Evolutionary conservation across 2,797 vertebrate genomes (phyloP), one percentile per base, ranked within the genome.

Genomic region (Takifugu rubripes): DNA sequence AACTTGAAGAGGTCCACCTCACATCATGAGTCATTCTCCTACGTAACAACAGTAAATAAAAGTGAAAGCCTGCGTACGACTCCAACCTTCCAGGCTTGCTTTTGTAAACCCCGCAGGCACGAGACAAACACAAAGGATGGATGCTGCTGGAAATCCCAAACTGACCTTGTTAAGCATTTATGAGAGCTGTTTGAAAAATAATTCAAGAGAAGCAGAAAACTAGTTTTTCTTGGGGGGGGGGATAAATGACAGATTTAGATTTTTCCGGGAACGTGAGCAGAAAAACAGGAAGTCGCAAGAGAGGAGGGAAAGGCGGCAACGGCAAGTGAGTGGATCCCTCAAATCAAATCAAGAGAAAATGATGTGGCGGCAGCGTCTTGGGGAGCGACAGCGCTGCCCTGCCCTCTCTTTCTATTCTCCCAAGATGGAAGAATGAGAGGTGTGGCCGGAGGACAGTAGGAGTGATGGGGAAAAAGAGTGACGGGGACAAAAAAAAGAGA

Each of bases 131-230:
- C 1, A 59, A 51, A 7, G 70, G 59, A 82, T 49, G 61, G 60
- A 66, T 44, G 14, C 50, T 15, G 53, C 59, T 49, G 71, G 60
- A 81, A 81, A 75, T 66, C 52, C 68, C 69, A 74, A 77, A 70
- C 60, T 74, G 78, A 82, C 78, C 84, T 84, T 81, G 84, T 90
- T 83, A 88, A 80, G 81, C 59, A 65, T 89, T 88, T 88, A 90
- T 83, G 75, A 68, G 59, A 60, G 62, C 68, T 46, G 77, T 81
- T 86, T 85, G 75, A 59, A 72, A 78, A 76, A 40, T 40, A 61
- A 65, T 88, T 89, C 81, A 85, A 74, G 83, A 79, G 81, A 58
- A 16, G 59, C 56, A 61, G 54, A 71, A 78, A 81, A 82, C 70
- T 64, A 52, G 70, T 59, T 78, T 21, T 79, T 79, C 70, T 1